Evolutionary conservation across 23 tunicate genomes (phyloP), one percentile per base, ranked within the genome.

Genomic region (Oikopleura vanhoeffeni): DNA sequence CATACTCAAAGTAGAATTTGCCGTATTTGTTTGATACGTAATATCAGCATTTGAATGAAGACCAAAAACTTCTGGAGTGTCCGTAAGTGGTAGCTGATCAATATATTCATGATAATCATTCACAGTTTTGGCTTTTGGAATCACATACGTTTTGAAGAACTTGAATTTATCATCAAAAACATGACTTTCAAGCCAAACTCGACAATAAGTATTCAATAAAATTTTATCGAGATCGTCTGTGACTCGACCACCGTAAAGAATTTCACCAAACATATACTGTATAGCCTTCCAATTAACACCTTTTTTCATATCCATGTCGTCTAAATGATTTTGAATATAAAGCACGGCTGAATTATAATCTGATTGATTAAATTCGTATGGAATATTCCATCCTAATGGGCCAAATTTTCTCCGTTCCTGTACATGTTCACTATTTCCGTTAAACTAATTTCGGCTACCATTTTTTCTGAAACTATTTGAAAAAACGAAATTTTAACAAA

Each of bases 371-470:
- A 86, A 95, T 41, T 95, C 99, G 83, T 95, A 95, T 0, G 99
- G 99, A 60, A 95, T 95, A 87, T 95, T 95, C 99, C 99, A 95
- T 13, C 99, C 99, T 4, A 95, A 88, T 0, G 99, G 99, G 0
- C 99, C 99, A 57, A 95, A 95, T 91, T 95, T 95, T 13, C 99
- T 83, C 4, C 99, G 84, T 84, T 95, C 99, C 58, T 95, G n/a
- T n/a, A n/a, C n/a, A n/a, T n/a, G n/a, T n/a, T n/a, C n/a, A n/a
- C n/a, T n/a, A n/a, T n/a, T n/a, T n/a, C n/a, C n/a, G n/a, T n/a
- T n/a, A n/a, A n/a, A n/a, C n/a, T n/a, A n/a, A n/a, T n/a, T n/a
- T n/a, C n/a, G n/a, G n/a, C n/a, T n/a, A n/a, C n/a, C n/a, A n/a
- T n/a, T n/a, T n/a, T n/a, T n/a, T n/a, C n/a, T n/a, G n/a, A n/a